Evolutionary conservation across 2,888 invertebrate species (phyloP), one percentile per base, ranked within the genome.

Genomic region (Troilus luridus): DNA sequence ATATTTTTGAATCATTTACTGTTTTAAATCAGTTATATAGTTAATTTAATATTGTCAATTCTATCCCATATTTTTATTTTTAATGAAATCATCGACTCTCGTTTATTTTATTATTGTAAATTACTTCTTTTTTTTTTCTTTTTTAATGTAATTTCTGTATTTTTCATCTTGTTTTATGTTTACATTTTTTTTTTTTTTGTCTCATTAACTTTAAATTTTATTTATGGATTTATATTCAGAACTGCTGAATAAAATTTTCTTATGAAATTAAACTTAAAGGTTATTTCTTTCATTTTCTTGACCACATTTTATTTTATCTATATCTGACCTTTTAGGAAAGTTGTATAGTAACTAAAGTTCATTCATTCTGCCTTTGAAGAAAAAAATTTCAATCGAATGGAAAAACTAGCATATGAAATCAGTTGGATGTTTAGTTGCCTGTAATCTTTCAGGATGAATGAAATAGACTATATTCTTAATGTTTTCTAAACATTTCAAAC

Each of bases 141-240:
- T 67, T 24, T 14, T 24, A 14, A 41, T 24, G 11, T 41, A 77
- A 77, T 77, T 77, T 5, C 72, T 41, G 12, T 81, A n/a, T 85
- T 56, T 0, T 56, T 85, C 21, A 56, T n/a, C n/a, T n/a, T 85
- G 19, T 56, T 56, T 56, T 12, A 54, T 58, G 17, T 85, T 81
- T 6, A 2, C 59, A 12, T 59, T 24, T 17, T 12, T 72, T 67
- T 67, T 5, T 24, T 77, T 77, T 77, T 77, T 77, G 27, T 77
- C 21, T 14, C 9, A 17, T 17, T 6, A 9, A 17, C 12, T 77
- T 24, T 10, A 64, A 64, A 14, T 27, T 77, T 41, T 77, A 41
- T 41, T 27, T 77, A 41, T 27, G 41, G 27, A 41, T 77, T 41
- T 85, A 85, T 85, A 85, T 85, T 85, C 85, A 85, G 81, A 58